Percentiles rank a stretch among this genome's conserved stretches.
Conservation (phyloP, 2,888 invertebrate species). For the Stenchaetothrips biformis region DNA sequence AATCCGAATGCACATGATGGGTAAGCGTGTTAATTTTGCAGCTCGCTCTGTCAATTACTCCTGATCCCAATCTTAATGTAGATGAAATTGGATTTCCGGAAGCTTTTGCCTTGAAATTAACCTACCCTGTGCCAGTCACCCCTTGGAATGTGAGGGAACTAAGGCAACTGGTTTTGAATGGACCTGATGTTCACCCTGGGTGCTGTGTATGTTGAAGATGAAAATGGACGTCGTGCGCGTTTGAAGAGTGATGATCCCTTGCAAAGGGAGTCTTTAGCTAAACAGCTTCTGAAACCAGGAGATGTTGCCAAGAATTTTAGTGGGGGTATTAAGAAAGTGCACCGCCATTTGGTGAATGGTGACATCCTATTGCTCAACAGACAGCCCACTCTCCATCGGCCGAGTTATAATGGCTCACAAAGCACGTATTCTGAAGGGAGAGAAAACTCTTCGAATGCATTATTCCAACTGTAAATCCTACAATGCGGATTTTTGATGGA, state of each 20-base stretch:
- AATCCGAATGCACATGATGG: conserved; percentile 99
- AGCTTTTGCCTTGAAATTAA: conserved; percentile 85
- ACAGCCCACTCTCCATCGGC: conserved; percentile 95
- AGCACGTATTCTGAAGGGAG: conserved; percentile 82
- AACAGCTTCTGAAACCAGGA: conserved; percentile 65
- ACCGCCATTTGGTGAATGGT: conserved; percentile 87
- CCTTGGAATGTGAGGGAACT: conserved; percentile 86
- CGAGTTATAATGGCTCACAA: conserved; percentile 96
- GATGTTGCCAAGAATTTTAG: conserved; percentile 49
- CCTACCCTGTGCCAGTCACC: conserved; percentile 91
- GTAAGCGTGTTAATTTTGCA: conserved; percentile 96
- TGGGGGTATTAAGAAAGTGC: conserved; percentile 64
- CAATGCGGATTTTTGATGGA: conserved; percentile 98
- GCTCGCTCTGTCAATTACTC: conserved; percentile 95
- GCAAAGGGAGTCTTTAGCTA: conserved; percentile 75
- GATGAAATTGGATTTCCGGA: conserved; percentile 96
- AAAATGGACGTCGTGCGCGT: conserved; percentile 65
- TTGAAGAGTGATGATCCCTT: conserved; percentile 58
- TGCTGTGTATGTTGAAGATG: conserved; percentile 75
- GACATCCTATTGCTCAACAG: conserved; percentile 91
- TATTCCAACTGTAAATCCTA: conserved; percentile 99
- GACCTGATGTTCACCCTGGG: conserved; percentile 87
- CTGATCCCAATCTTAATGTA: conserved; percentile 93
- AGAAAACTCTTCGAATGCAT: conserved; percentile 92
- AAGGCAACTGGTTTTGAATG: conserved; percentile 82